Conservation (phyloP, 92 coral and sea anemone species). For the Palythoa grandis region DNA sequence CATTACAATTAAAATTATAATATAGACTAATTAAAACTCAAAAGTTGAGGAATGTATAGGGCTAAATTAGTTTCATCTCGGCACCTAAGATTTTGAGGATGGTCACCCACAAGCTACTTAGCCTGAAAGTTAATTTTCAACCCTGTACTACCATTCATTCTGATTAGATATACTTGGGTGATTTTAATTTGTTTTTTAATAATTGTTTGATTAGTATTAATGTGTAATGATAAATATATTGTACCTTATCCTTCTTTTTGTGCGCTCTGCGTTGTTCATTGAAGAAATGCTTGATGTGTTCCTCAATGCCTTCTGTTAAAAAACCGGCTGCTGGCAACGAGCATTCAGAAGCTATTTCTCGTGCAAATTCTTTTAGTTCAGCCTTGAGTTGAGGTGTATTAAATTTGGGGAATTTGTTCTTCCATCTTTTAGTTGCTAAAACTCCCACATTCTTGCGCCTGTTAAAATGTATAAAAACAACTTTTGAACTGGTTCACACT, state of each 20-base stretch:
- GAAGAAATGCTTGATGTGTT: constrained; percentile 32
- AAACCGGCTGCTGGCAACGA: constrained; percentile 29
- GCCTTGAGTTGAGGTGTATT: constrained; percentile 44
- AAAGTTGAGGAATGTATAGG: constrained; percentile 9
- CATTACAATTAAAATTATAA: background rate
- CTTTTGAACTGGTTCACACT: constrained; percentile 4
- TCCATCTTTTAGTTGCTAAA: constrained; percentile 44
- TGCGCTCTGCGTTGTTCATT: constrained; percentile 39
- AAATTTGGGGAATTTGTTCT: constrained; percentile 31
- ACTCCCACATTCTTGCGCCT: constrained; percentile 54
- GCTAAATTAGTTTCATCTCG: background rate
- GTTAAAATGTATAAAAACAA: constrained; percentile 6
- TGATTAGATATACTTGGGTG: background rate
- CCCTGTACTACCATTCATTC: constrained; percentile 6
- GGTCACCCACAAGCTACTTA: constrained; percentile 9
- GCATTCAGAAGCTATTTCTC: constrained; percentile 27
- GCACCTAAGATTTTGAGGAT: constrained; percentile 13
- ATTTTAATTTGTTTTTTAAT: background rate
- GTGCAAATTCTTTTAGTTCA: constrained; percentile 35
- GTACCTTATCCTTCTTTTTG: constrained; percentile 14
- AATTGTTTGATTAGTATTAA: constrained; percentile 9
- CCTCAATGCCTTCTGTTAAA: constrained; percentile 39
- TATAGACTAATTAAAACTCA: constrained; percentile 7
- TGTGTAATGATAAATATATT: background rate
- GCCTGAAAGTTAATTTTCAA: background rate